phyloP scores from a whole-genome alignment of 2,888 invertebrate species.

The Deilephila elpenor region DNA sequence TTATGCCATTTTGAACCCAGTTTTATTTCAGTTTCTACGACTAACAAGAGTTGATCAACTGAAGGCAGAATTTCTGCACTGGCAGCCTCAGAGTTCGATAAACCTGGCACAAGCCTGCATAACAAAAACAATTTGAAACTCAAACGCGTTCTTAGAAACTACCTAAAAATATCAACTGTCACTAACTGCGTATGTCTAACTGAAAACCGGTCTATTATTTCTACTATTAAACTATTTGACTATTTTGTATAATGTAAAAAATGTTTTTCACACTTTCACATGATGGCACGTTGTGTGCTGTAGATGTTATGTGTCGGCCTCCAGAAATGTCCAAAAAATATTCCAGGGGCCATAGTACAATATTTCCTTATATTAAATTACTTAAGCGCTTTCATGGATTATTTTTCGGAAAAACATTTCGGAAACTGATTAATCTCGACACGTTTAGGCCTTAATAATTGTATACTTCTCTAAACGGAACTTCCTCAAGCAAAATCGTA shows the following conservation, averaged over 20 bases:
- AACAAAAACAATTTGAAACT: constrained; percentile 66
- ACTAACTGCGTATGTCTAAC: constrained; percentile 81
- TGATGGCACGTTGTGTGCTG: constrained; percentile 60
- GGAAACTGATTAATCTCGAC: neutral
- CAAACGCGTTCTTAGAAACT: constrained; percentile 69
- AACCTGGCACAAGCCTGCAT: neutral
- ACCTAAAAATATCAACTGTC: constrained; percentile 77
- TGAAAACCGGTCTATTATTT: constrained; percentile 81
- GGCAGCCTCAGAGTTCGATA: neutral
- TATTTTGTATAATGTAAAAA: constrained; percentile 67
- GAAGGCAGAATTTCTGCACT: neutral
- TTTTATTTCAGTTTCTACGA: too few species aligned
- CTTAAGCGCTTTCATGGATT: neutral
- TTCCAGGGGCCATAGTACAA: neutral
- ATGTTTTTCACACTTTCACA: constrained; percentile 52
- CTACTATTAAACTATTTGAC: constrained; percentile 79
- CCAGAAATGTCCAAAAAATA: constrained; percentile 9
- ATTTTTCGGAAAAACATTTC: constrained; percentile 12
- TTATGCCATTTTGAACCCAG: too few species aligned
- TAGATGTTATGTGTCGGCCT: constrained; percentile 6
- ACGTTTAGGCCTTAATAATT: constrained; percentile 21
- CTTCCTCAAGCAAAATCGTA: constrained; percentile 26
- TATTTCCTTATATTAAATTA: constrained; percentile 6
- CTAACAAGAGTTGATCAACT: too few species aligned
- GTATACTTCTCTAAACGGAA: constrained; percentile 23